Conservation (phyloP, 2,113 vertebrate species). For the Trichechus manatus region DNA sequence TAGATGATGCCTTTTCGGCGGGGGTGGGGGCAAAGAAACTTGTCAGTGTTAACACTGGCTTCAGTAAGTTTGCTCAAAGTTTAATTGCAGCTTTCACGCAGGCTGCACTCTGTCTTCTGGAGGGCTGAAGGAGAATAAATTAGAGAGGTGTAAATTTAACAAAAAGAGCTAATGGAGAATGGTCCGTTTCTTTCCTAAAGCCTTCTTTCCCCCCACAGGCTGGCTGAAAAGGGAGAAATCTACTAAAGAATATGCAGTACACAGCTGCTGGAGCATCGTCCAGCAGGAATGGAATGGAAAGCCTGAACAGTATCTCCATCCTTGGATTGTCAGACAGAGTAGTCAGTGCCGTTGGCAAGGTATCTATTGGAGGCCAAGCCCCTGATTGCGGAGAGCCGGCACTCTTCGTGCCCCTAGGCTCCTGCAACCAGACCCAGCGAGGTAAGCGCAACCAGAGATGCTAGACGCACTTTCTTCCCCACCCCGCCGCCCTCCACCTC, state of each 20-base stretch:
- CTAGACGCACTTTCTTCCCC: neutral
- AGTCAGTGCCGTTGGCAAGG: neutral
- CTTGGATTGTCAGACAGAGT: no score
- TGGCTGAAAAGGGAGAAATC: neutral
- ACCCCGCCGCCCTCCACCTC: neutral
- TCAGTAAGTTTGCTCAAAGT: slow-evolving; percentile 77
- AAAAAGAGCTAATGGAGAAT: neutral
- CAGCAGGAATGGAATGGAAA: neutral
- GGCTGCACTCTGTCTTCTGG: slow-evolving; percentile 8
- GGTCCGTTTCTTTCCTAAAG: neutral
- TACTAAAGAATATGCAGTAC: neutral
- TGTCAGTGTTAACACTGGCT: neutral
- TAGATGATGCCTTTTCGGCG: neutral
- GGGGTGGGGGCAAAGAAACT: neutral
- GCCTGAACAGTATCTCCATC: rapidly evolving
- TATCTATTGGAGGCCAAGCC: neutral
- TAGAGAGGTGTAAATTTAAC: neutral
- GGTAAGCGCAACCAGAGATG: neutral
- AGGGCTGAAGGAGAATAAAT: neutral
- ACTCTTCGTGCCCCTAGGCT: neutral
- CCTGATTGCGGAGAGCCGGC: rapidly evolving
- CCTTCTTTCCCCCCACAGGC: neutral
- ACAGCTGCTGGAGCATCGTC: neutral
- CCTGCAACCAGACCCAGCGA: neutral
- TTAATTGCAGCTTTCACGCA: slow-evolving; percentile 64